Conservation (phyloP, 2,888 invertebrate genomes). For the Drosophila austrosaltans region DNA sequence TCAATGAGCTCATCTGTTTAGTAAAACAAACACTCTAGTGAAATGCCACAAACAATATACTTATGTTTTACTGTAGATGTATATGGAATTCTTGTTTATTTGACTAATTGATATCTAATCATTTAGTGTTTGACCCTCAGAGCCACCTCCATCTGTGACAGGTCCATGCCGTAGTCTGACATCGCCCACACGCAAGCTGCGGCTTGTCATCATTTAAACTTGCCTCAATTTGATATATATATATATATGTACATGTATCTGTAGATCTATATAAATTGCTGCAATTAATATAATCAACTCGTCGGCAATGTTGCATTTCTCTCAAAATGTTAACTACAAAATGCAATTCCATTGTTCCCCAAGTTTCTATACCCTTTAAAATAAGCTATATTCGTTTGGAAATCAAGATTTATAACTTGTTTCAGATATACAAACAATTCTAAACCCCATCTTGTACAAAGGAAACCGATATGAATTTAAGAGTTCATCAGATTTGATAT, state of each 20-base stretch:
- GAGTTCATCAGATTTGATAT: background rate
- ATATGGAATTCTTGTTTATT: constrained; percentile 32
- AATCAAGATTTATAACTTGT: background rate
- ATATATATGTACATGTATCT: constrained; percentile 8
- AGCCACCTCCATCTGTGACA: constrained; percentile 50
- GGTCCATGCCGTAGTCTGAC: constrained; percentile 31
- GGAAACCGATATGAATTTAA: background rate
- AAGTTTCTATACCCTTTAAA: background rate
- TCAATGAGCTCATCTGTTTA: constrained; percentile 44
- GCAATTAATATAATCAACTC: constrained; percentile 63
- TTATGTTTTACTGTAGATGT: constrained; percentile 11
- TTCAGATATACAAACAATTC: too few relatives aligned
- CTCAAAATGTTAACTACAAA: constrained; percentile 44
- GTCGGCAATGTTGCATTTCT: constrained; percentile 37
- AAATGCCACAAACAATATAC: constrained; percentile 19
- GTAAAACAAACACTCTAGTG: constrained; percentile 20
- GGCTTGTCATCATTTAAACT: constrained; percentile 25
- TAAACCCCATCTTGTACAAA: too few relatives aligned
- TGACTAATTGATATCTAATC: constrained; percentile 58
- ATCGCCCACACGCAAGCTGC: constrained; percentile 65
- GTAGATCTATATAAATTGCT: constrained; percentile 57
- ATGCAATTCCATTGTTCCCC: constrained; percentile 51
- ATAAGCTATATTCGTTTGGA: background rate
- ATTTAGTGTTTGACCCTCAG: constrained; percentile 60
- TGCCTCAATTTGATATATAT: constrained; percentile 27